Percentiles rank a stretch among this genome's conserved stretches.
phyloP scores from a whole-genome alignment of 2,113 vertebrate genomes.

The Rafetus swinhoei region DNA sequence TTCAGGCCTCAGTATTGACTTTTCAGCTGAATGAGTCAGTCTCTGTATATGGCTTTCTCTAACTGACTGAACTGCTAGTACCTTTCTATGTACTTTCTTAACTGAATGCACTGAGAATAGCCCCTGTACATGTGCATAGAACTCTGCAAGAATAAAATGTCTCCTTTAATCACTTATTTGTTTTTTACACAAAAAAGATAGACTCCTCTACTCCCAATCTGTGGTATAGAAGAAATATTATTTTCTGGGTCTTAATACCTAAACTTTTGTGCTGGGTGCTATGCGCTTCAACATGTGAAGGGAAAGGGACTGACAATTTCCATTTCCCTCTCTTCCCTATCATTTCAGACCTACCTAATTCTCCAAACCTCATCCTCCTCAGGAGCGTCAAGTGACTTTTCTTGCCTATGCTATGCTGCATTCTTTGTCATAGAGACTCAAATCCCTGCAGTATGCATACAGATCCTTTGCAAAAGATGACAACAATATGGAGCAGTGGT shows the following conservation, averaged over 20 bases:
- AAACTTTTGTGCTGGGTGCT: background rate
- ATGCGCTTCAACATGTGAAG: background rate
- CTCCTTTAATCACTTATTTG: background rate
- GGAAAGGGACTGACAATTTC: background rate
- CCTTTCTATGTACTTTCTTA: background rate
- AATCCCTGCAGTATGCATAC: fast-evolving
- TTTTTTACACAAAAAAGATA: background rate
- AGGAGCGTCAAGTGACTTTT: background rate
- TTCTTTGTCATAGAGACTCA: background rate
- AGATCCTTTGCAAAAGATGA: background rate
- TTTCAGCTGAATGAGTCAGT: background rate
- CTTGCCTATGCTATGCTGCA: background rate
- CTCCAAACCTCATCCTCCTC: background rate
- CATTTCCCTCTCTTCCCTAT: background rate
- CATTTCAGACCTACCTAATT: background rate
- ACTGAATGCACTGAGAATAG: background rate
- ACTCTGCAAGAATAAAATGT: background rate
- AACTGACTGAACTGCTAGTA: background rate
- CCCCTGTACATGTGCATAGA: background rate
- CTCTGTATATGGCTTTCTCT: background rate
- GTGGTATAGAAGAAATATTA: background rate
- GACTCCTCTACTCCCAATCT: background rate
- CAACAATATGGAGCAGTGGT: background rate
- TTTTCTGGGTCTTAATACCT: background rate
- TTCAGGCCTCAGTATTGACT: background rate